phyloP scores from a whole-genome alignment of 1,140 invertebrate species.

The Solenopsis invicta region DNA sequence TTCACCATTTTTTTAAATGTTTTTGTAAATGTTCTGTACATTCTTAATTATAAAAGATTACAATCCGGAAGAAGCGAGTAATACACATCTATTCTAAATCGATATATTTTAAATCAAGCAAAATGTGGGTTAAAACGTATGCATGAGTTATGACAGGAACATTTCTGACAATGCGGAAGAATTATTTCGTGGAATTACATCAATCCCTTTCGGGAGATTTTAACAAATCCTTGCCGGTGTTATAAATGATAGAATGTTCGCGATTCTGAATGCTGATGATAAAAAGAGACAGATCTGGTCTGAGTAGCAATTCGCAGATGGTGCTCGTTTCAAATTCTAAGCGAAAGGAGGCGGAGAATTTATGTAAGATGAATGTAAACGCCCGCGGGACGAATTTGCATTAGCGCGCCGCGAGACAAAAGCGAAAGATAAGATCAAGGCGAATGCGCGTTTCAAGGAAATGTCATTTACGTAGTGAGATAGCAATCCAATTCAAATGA shows the following conservation, averaged over 20 bases:
- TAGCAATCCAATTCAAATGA: slow-evolving; percentile 37
- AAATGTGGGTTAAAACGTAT: neutral
- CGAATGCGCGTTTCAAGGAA: slow-evolving; percentile 34
- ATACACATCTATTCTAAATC: neutral
- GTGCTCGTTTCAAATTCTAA: neutral
- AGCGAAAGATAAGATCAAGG: slow-evolving; percentile 34
- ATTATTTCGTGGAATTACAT: slow-evolving; percentile 5
- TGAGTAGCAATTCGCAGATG: neutral
- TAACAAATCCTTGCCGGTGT: neutral
- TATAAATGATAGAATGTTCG: neutral
- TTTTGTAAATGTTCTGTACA: no score
- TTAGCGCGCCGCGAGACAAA: slow-evolving; percentile 40
- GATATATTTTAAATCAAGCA: neutral
- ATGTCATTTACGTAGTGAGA: slow-evolving; percentile 38
- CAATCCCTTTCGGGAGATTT: neutral
- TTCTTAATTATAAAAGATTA: no score
- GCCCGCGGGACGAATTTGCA: slow-evolving; percentile 42
- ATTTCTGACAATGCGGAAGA: neutral
- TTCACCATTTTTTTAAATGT: no score
- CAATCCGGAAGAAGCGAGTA: neutral
- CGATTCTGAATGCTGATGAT: neutral
- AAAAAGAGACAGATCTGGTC: neutral
- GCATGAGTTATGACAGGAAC: neutral
- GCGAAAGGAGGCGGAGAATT: slow-evolving; percentile 38
- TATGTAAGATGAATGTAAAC: slow-evolving; percentile 41